Evolutionary conservation across 2,888 invertebrate species (phyloP), one percentile per base, ranked within the genome.

Genomic region (Caenorhabditis japonica): DNA sequence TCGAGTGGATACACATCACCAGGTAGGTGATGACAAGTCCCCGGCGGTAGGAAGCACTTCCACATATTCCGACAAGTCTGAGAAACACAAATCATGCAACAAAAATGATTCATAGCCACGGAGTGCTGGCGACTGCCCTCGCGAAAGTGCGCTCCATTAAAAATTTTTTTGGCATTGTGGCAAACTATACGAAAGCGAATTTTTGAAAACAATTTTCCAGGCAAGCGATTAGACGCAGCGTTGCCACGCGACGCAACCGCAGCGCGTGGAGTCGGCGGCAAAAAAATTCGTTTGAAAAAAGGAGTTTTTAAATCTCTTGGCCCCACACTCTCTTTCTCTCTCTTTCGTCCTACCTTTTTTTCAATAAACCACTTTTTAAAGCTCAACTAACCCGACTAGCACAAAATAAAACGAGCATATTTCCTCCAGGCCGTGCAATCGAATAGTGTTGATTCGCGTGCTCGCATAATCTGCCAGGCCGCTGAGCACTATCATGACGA

Each of bases 351-450:
- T 41, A 10, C 13, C n/a, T 15, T 7, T 10, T 41, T 41, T n/a
- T 15, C 12, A 10, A 21, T 4, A 23, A 44, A 17, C 4, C 19
- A 44, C 12, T 4, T 5, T 39, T 17, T 5, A 7, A 10, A 34
- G 34, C 34, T 7, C 34, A 30, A 70, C 77, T 77, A 52, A 84
- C 84, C 84, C 84, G 15, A 77, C 81, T 12, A 84, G 53, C 3
- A 84, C 66, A 49, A 82, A 84, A 49, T 84, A 84, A 55, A 84
- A 81, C 19, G 84, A 80, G 61, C 84, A 84, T 23, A 79, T 82
- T 46, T 84, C 84, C 17, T 78, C 77, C 43, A 84, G 52, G 3
- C 84, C 84, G 43, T 80, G 64, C 10, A 80, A 53, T 43, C 84
- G 68, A 19, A 84, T 75, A 10, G 84, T 84, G 43, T 83, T 83